Base-by-base conservation (phyloP, 2,888 invertebrate genomes). In the Volucella inanis region DNA sequence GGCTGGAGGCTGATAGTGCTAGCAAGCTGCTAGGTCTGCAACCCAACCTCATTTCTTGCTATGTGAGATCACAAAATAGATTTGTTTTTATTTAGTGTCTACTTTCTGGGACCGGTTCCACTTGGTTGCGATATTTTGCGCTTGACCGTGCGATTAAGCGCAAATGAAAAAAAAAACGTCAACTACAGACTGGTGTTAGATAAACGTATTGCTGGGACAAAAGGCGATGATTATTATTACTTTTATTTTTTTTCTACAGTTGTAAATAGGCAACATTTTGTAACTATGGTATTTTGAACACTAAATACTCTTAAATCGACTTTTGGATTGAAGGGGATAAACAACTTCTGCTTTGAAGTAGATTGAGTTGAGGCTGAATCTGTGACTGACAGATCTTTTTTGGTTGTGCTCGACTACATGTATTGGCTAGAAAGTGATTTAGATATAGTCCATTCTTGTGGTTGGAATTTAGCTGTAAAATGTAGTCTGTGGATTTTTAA, bases 101-200 rank as follows among this genome's bases (percentile, higher is more conserved):
- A 70, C 70, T 71, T 80, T 76, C 67, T 41, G 67, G 87, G 87
- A 83, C 77, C 87, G 77, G 89, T 89, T 89, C 88, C 89, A 88
- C 74, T 88, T 87, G 88, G 89, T 65, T 88, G 88, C 88, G 87
- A 88, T 88, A 89, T 89, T 89, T 89, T 81, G 89, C 88, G 88
- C 89, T 89, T 89, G 89, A 89, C 89, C 89, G 88, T 89, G 89
- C 89, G 88, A 88, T 87, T 88, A 88, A 89, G 87, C 87, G 88
- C 87, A 88, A 88, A 89, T 70, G 18, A 59, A 68, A 68, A 83
- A 59, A 31, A 31, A 31, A 31, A 6, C 31, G 31, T 22, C 14
- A 47, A 14, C 10, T 45, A 41, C 43, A 61, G 65, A 39, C 15
- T 38, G 57, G 22, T 43, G 31, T 64, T 45, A 45, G 49, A 64